Evolutionary conservation across 2,888 invertebrate genomes (phyloP).

Genomic region (Agrenia bidenticulata): DNA sequence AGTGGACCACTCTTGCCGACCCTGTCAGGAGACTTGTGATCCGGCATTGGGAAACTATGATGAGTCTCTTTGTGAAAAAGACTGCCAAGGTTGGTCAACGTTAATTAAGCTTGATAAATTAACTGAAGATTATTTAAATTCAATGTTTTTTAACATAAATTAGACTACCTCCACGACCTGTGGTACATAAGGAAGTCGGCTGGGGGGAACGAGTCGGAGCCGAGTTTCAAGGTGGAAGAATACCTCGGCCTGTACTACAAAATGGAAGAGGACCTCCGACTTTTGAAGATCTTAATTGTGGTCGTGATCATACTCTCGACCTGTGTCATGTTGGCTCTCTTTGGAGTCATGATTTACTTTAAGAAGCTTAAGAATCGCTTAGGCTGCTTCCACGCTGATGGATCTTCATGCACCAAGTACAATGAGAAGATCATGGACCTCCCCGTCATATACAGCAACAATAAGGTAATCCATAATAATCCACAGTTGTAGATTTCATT

Average conservation of each 20-base stretch:
- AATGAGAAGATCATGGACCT: conserved; percentile 25
- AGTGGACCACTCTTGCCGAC: conserved; percentile 32
- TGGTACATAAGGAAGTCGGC: conserved; percentile 33
- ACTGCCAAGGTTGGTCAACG: conserved; percentile 31
- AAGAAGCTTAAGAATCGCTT: conserved; percentile 28
- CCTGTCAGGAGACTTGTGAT: conserved; percentile 36
- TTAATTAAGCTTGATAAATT: not conserved
- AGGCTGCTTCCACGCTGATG: not conserved
- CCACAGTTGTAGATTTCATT: not conserved
- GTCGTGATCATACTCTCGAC: conserved; percentile 28
- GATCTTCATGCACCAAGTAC: conserved; percentile 15
- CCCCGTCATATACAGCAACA: conserved; percentile 38
- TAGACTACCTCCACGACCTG: conserved; percentile 36
- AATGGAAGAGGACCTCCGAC: conserved; percentile 27
- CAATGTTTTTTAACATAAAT: not conserved
- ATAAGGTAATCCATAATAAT: conserved; percentile 22
- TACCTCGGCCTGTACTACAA: conserved; percentile 18
- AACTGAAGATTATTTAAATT: not conserved
- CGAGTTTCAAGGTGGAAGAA: conserved; percentile 20
- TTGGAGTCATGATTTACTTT: conserved; percentile 29
- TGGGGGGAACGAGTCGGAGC: conserved; percentile 26
- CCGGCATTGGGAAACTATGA: conserved; percentile 30
- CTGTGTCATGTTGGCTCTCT: conserved; percentile 23
- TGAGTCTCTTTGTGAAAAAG: conserved; percentile 29
- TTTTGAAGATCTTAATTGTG: conserved; percentile 28